Conservation (phyloP, 1,140 invertebrate genomes). For the Eumeta japonica region DNA sequence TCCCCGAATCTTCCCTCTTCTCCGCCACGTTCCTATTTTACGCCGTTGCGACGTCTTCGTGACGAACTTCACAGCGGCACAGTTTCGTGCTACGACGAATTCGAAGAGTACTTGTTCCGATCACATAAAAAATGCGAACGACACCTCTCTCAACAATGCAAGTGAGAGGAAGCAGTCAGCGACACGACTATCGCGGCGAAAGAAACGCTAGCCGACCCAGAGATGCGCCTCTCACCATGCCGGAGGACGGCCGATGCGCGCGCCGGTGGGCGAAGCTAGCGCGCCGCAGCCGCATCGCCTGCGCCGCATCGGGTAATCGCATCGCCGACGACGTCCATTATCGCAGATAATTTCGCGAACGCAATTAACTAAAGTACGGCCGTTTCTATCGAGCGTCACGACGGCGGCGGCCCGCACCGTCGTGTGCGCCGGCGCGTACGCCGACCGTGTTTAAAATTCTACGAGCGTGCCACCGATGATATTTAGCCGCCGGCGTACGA, state of each 20-base stretch:
- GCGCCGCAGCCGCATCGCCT: constrained; percentile 24
- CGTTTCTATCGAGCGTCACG: constrained; percentile 18
- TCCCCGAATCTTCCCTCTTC: too few species aligned
- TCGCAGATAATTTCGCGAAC: constrained; percentile 34
- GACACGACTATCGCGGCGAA: constrained; percentile 17
- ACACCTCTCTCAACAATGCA: too few species aligned
- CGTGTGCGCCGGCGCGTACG: constrained; percentile 3
- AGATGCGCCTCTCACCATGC: constrained; percentile 17
- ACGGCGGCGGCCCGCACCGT: too few species aligned
- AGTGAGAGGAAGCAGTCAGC: too few species aligned
- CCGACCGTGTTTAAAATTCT: constrained; percentile 26
- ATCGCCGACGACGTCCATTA: constrained; percentile 34
- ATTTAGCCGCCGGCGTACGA: constrained; percentile 15
- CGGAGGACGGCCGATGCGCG: constrained; percentile 11
- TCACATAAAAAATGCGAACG: too few species aligned
- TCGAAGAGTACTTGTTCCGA: too few species aligned
- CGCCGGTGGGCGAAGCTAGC: constrained; percentile 34
- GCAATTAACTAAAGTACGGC: constrained; percentile 39
- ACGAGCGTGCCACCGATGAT: constrained; percentile 11
- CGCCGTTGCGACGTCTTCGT: too few species aligned
- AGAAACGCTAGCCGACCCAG: constrained; percentile 32
- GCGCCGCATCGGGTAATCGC: constrained; percentile 36
- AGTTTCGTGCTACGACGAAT: too few species aligned
- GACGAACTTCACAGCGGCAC: too few species aligned
- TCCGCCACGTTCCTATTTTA: too few species aligned